Evolutionary conservation across 2,797 vertebrate genomes (phyloP).

Genomic region (Pempheris klunzingeri): DNA sequence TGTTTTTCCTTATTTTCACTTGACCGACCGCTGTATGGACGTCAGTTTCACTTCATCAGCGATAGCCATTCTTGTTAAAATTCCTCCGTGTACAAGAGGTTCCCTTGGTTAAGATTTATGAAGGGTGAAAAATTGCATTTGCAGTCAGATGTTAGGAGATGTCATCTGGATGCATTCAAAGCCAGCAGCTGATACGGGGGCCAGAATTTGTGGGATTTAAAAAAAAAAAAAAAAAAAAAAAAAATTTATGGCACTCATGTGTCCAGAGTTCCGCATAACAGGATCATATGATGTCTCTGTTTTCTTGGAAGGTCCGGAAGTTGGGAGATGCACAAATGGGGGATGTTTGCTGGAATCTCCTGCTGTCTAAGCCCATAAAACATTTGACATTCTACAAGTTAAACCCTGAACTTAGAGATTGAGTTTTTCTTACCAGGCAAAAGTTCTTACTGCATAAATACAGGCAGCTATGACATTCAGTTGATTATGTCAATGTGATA

Average conservation of each 20-base stretch:
- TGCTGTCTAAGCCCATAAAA: constrained; percentile 2
- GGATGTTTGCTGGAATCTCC: constrained; percentile 1
- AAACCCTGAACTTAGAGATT: background rate
- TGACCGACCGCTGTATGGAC: constrained; percentile 23
- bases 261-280: background rate
- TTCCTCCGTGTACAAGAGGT: constrained; percentile 54
- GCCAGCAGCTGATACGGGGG: background rate
- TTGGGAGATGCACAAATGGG: background rate
- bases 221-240: too few relatives aligned
- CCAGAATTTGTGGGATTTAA: too few relatives aligned
- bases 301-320: background rate
- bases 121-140: background rate
- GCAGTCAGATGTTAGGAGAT: background rate
- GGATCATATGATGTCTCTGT: constrained; percentile 1
- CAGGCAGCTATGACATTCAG: background rate
- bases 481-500: background rate
- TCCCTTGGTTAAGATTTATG: background rate
- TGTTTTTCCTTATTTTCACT: constrained; percentile 51
- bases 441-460: too few relatives aligned
- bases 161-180: background rate
- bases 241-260: background rate
- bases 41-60: constrained; percentile 63
- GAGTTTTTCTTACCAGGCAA: background rate
- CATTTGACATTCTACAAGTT: background rate
- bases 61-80: constrained; percentile 67